Evolutionary conservation across 2,797 vertebrate species (phyloP).

Genomic region (Uromys caudimaculatus): DNA sequence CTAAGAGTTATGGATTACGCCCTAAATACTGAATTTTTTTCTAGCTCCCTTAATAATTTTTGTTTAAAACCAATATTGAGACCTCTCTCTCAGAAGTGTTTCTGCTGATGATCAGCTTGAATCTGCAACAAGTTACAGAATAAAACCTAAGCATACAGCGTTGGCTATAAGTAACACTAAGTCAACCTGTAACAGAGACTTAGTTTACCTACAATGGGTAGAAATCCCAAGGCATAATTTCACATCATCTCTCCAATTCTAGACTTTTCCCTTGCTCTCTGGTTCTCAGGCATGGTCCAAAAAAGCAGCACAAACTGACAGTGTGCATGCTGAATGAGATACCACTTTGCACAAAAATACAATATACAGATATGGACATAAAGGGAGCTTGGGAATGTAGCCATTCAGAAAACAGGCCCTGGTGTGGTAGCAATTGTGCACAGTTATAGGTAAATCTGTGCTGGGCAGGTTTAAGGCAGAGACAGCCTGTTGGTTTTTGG

Average conservation of each 20-base stretch:
- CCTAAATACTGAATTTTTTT: not conserved
- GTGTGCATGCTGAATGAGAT: not conserved
- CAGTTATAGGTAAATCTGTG: not conserved
- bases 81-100: not conserved
- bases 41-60: slow-evolving; percentile 18
- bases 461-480: not conserved
- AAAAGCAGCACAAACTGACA: not conserved
- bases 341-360: not conserved
- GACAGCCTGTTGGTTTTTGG: not conserved
- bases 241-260: not conserved
- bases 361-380: not conserved
- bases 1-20: not conserved
- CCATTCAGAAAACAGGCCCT: slow-evolving; percentile 8
- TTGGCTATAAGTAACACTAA: not conserved
- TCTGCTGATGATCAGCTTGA: not conserved
- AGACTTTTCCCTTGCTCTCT: not conserved
- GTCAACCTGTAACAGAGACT: not conserved
- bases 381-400: not conserved
- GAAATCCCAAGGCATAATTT: not conserved
- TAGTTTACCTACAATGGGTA: not conserved
- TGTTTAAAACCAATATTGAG: not conserved
- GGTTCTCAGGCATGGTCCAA: not conserved
- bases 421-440: not conserved
- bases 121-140: slow-evolving; percentile 1
- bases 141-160: not conserved